Base-by-base conservation (phyloP, 2,888 invertebrate genomes). In the Cephus sareptanus region DNA sequence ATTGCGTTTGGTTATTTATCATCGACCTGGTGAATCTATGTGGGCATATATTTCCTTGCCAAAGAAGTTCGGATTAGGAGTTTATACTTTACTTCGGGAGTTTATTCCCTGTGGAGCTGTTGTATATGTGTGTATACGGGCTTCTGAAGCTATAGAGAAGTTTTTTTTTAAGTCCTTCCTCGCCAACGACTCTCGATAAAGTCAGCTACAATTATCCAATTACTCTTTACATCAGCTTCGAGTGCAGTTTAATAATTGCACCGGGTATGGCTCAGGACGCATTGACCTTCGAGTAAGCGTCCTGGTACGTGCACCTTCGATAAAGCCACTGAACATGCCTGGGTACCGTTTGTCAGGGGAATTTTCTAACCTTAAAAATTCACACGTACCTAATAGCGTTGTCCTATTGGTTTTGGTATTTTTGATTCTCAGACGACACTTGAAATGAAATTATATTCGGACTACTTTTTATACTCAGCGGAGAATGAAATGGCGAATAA, bases 131-230 rank as follows among this genome's bases (percentile, higher is more conserved):
- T 1, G 23, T 56, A 3, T 56, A 56, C 23, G 23, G 56, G 56
- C 56, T 23, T 56, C 56, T 23, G 6, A 2, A 23, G 56, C 2
- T 56, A 1, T 23, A 23, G 56, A 23, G 56, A 56, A 23, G 1
- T 30, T 40, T 23, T 56, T 56, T 56, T 56, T 56, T 9, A 9
- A 56, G 15, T 35, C 69, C 6, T 6, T 71, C 68, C 13, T 23
- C 33, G 37, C 6, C 30, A 34, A 56, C 56, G 70, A 34, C 34
- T 23, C 71, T 68, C 56, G 9, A n/a, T 68, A 70, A 33, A 40
- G 40, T 69, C 74, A 74, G 73, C 76, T 76, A 81, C 83, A 88
- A 87, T 88, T 88, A 87, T 87, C 85, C 86, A 87, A 88, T 88
- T 88, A 88, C 79, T 31, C 82, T 80, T 83, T 82, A 80, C 79